Base-by-base conservation (phyloP, 2,888 invertebrate genomes). In the Mythimna impura region DNA sequence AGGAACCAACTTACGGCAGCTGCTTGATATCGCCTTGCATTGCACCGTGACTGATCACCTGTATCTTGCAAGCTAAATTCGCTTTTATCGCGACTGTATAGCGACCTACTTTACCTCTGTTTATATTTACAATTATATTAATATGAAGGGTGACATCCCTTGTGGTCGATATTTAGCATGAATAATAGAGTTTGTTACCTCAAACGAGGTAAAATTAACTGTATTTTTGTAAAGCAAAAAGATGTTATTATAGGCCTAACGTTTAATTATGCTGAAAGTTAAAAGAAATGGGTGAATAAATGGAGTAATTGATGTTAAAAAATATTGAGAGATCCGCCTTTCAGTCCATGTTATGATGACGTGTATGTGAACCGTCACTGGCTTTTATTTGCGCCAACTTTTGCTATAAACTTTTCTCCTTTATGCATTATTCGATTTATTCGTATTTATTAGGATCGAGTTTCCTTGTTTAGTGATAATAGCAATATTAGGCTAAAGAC, bases 141-240 rank as follows among this genome's bases (percentile, higher is more conserved):
- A 71, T 63, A 43, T 34, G 36, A 61, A 40, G 65, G 58, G 60
- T 58, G 63, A 20, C 64, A 75, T 10, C 47, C 50, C 57, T 70
- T 30, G n/a, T 74, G 65, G 71, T 71, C 68, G 65, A 78, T 70
- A 82, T 77, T 71, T 57, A 61, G 66, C 30, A 60, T 78, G 58
- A 68, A 75, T 76, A 50, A 73, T 74, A 60, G 43, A 71, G 62
- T 69, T 68, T 30, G 22, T 75, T 71, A 34, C 60, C 63, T 78
- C 34, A 50, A 30, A 50, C 3, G 62, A 65, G 62, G 54, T 54
- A 47, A 66, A 43, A 20, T 40, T 58, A 71, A 66, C 66, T 66
- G 58, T 78, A 71, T 72, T 80, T 83, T 72, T 81, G 64, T 80
- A 70, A 75, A 58, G 25, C 70, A 61, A 74, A 68, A 64, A 20